Percentiles rank a stretch among this genome's conserved stretches.
Evolutionary conservation across 1,140 invertebrate species (phyloP).

Genomic region (Branchinecta lynchi): DNA sequence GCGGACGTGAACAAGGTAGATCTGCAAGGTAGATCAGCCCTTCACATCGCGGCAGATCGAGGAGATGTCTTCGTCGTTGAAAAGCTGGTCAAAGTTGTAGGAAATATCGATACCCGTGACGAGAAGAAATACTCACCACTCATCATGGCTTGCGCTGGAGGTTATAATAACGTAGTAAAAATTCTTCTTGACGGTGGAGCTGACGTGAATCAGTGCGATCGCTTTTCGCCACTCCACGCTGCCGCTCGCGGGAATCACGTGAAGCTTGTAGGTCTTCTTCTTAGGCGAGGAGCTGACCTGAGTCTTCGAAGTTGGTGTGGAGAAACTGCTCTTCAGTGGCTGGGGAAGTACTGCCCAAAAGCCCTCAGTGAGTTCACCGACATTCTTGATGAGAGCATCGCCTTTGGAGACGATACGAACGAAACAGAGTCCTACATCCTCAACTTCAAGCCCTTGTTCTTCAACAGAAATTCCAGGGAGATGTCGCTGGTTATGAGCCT

Average conservation of each 20-base stretch:
- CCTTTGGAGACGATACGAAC: slow-evolving; percentile 57
- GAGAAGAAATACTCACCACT: background rate
- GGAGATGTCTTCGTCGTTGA: background rate
- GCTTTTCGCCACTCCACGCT: slow-evolving; percentile 67
- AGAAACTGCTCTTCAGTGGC: slow-evolving; percentile 60
- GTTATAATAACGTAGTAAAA: background rate
- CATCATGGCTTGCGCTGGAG: background rate
- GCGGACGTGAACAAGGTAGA: background rate
- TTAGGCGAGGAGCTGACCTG: slow-evolving; percentile 66
- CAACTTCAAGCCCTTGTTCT: slow-evolving; percentile 58
- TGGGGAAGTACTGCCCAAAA: slow-evolving; percentile 58
- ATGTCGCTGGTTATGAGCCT: slow-evolving; percentile 61
- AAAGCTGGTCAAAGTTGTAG: background rate
- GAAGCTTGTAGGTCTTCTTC: slow-evolving; percentile 60
- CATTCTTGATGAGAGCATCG: slow-evolving; percentile 55
- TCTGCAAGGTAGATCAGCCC: background rate
- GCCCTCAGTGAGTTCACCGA: slow-evolving; percentile 54
- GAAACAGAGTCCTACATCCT: slow-evolving; percentile 66
- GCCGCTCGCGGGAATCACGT: slow-evolving; percentile 68
- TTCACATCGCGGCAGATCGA: background rate
- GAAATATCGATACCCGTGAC: background rate
- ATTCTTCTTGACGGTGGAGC: background rate
- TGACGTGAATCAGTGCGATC: background rate
- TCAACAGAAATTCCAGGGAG: slow-evolving; percentile 46
- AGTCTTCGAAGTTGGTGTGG: slow-evolving; percentile 65